A percentile compares a stretch with the other conserved stretches of the same genome.
Conservation (phyloP, 1,140 invertebrate species). For the Papilio glaucus region DNA sequence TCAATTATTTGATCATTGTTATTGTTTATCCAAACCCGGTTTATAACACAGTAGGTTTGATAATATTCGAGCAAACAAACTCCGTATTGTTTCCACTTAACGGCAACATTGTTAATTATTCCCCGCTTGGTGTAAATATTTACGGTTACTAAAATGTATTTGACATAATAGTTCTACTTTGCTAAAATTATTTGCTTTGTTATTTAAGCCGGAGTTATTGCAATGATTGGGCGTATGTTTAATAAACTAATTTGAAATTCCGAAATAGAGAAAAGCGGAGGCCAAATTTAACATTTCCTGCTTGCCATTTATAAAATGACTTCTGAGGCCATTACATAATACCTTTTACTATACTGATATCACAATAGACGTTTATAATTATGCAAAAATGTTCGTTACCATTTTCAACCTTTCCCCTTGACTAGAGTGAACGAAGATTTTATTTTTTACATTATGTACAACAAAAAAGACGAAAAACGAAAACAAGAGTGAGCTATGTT, state of each 20-base stretch:
- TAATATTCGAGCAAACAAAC: background rate
- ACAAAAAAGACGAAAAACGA: no score
- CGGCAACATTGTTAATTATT: slow-evolving; percentile 7
- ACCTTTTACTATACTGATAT: no score
- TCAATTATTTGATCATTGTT: background rate
- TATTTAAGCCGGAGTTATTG: slow-evolving; percentile 2
- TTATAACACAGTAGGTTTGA: background rate
- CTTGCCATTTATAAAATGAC: background rate
- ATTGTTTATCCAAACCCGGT: background rate
- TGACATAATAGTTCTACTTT: background rate
- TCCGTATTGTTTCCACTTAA: background rate
- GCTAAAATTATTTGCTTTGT: slow-evolving; percentile 3
- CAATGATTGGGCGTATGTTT: background rate
- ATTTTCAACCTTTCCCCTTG: no score
- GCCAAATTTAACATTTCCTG: background rate
- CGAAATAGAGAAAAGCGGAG: background rate
- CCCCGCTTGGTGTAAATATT: background rate
- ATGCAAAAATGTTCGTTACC: no score
- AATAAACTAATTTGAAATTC: background rate
- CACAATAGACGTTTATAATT: no score
- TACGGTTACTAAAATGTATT: slow-evolving; percentile 1
- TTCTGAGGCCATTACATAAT: no score
- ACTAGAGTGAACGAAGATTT: no score
- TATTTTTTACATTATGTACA: no score
- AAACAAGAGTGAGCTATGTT: no score